Evolutionary conservation across 2,888 invertebrate species (phyloP).

Genomic region (Formica aserva): DNA sequence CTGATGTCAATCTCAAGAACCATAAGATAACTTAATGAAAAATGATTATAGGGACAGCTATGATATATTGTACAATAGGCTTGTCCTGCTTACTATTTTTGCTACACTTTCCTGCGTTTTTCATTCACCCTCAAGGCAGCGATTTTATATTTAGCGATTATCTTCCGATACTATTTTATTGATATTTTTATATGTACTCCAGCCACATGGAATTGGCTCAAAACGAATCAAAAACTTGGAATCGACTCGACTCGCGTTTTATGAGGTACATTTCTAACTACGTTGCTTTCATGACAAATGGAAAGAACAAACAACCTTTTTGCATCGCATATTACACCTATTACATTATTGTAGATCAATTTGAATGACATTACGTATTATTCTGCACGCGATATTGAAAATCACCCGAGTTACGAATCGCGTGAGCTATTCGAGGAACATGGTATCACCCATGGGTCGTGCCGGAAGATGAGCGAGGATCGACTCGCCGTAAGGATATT

Average conservation of each 20-base stretch:
- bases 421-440: conserved; percentile 14
- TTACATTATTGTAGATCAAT: neutral
- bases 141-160: neutral
- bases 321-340: neutral
- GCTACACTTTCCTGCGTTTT: neutral
- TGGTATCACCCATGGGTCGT: conserved; percentile 44
- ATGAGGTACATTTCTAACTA: neutral
- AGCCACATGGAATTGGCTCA: neutral
- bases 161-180: neutral
- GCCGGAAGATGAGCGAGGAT: conserved; percentile 21
- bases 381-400: neutral
- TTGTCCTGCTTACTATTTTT: neutral
- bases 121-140: neutral
- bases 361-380: conserved; percentile 12
- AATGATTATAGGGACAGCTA: neutral
- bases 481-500: conserved; percentile 23
- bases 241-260: neutral
- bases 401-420: conserved; percentile 5
- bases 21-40: conserved; percentile 1
- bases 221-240: neutral
- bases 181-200: neutral
- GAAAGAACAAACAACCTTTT: neutral
- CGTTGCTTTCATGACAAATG: neutral
- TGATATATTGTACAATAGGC: neutral
- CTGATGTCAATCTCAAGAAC: conserved; percentile 17